A percentile compares a stretch with the other conserved stretches of the same genome.
Evolutionary conservation across 2,888 invertebrate genomes (phyloP).

Genomic region (Ichneumon xanthorius): DNA sequence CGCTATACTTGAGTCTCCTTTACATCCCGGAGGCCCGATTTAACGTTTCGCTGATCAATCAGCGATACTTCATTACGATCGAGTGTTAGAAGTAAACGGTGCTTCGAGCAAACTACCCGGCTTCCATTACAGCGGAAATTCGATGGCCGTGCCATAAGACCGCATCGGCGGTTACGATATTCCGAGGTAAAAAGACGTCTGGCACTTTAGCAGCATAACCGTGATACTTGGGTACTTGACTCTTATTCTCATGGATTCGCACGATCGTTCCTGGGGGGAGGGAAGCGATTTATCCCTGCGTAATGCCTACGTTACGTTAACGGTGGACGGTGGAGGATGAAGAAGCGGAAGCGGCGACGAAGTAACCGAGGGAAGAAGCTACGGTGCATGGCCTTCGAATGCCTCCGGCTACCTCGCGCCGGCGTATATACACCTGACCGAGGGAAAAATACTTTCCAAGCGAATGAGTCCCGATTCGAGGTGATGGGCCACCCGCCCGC

Average conservation of each 20-base stretch:
- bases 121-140: background rate
- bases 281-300: constrained; percentile 56
- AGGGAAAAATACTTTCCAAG: constrained; percentile 76
- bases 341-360: constrained; percentile 17
- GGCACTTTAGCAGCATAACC: constrained; percentile 50
- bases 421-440: background rate
- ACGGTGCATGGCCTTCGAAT: background rate
- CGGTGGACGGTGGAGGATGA: constrained; percentile 8
- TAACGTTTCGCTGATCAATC: background rate
- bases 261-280: constrained; percentile 14
- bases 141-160: background rate
- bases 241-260: constrained; percentile 47
- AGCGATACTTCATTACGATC: background rate
- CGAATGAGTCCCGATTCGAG: constrained; percentile 77
- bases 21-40: background rate
- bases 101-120: background rate
- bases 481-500: constrained; percentile 73
- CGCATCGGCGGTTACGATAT: background rate
- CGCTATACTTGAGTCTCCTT: background rate
- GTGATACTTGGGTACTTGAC: constrained; percentile 51
- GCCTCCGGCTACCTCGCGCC: constrained; percentile 11
- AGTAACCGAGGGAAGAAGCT: constrained; percentile 2
- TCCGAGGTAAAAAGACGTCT: background rate
- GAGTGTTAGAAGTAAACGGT: background rate
- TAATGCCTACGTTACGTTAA: constrained; percentile 55